Conservation (phyloP, 2,797 vertebrate species). For the Pteropus rufus region DNA sequence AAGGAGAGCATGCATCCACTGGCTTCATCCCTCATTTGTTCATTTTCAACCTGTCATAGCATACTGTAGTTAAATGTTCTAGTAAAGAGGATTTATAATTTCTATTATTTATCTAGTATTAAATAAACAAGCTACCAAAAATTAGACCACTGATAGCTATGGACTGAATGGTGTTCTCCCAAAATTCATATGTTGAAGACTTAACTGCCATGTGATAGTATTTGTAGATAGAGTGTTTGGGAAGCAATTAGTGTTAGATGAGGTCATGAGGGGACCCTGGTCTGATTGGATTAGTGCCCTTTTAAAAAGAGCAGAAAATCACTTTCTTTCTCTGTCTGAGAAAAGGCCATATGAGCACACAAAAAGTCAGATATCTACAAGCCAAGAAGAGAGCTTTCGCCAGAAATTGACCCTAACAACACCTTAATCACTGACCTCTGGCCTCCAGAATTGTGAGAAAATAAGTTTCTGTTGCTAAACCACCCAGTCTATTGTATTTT, state of each 20-base stretch:
- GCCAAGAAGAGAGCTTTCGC: not conserved
- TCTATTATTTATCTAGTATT: not conserved
- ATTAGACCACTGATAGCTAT: not conserved
- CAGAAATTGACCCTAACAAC: not conserved
- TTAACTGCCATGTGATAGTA: not conserved
- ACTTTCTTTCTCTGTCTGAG: not conserved
- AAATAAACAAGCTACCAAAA: not conserved
- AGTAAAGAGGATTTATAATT: not conserved
- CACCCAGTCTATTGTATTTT: not conserved
- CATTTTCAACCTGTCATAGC: not conserved
- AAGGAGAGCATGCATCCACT: not conserved
- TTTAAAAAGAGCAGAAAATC: not conserved
- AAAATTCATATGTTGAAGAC: not conserved
- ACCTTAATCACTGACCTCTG: not conserved
- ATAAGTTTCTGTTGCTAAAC: not conserved
- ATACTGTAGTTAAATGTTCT: not conserved
- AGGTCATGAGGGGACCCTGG: too few relatives aligned
- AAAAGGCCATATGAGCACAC: not conserved
- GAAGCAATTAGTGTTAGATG: not conserved
- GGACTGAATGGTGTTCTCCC: not conserved
- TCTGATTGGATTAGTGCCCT: not conserved
- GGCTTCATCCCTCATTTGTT: not conserved
- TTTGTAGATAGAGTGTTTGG: not conserved
- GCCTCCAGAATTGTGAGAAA: not conserved
- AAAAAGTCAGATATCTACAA: not conserved